Base-by-base conservation (phyloP, 2,113 vertebrate genomes). In the Rhinogobius similis region DNA sequence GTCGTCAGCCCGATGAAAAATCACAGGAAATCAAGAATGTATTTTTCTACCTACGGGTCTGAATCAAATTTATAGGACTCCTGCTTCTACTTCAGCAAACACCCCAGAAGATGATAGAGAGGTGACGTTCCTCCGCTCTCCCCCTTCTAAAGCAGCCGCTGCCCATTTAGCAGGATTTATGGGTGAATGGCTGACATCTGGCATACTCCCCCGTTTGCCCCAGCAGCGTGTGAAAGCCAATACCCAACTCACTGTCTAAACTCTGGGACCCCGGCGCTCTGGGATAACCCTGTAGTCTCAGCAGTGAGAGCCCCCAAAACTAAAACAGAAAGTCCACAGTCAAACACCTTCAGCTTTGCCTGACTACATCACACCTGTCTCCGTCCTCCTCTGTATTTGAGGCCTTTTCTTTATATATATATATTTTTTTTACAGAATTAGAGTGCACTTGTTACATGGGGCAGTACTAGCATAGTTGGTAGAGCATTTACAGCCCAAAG, bases 151-250 rank as follows among this genome's bases (percentile, higher is more conserved):
- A 79, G 67, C 63, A 70, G 81, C 80, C 70, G 69, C 83, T 89
- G 88, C 86, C 87, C 89, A 90, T 91, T 90, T 88, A 90, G 85
- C 76, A 88, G 89, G 82, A 91, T 90, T 90, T 88, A 90, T 90
- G 84, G 76, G 77, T 75, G 72, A 84, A 64, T 82, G 83, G 84
- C 84, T 90, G 90, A 88, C 87, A 90, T 90, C 86, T 92, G 90
- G 84, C 89, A 90, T 88, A 86, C 87, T 89, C 81, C 84, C 83
- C 88, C 73, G 62, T 87, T 62, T 87, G 85, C 84, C 82, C 87
- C 82, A 86, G 86, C 88, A 92, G 87, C 87, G 82, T 87, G 87
- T 91, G 90, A 91, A 91, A 91, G 83, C 81, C 81, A 91, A 91
- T 90, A 91, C 90, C 88, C 86, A 88, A 87, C 83, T 82, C 82